Evolutionary conservation across 2,888 invertebrate species (phyloP).

Genomic region (Nowickia ferox): DNA sequence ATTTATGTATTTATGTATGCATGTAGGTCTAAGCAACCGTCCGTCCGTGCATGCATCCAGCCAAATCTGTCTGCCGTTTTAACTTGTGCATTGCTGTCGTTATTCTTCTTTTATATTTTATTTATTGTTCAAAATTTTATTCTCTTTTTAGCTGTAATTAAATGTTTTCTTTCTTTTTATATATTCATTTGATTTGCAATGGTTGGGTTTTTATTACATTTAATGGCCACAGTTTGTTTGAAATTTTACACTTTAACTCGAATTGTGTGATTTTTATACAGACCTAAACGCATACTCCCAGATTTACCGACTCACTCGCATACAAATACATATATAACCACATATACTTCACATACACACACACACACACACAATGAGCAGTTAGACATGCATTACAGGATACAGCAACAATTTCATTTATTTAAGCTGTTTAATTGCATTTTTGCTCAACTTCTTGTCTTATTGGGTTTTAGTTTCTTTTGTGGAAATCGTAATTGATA

Average conservation of each 20-base stretch:
- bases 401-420: conserved; percentile 29
- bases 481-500: not conserved
- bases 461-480: not conserved
- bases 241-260: conserved; percentile 71
- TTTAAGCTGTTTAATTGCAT: conserved; percentile 68
- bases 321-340: not conserved
- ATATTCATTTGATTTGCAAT: conserved; percentile 4
- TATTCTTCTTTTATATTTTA: conserved; percentile 37
- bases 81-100: conserved; percentile 5
- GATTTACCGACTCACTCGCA: not conserved
- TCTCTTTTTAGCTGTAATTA: conserved; percentile 5
- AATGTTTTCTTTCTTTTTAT: not conserved
- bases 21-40: not conserved
- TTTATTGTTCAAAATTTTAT: conserved; percentile 40
- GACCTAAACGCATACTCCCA: conserved; percentile 7
- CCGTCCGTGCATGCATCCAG: conserved; percentile 18
- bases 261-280: conserved; percentile 64
- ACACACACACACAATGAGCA: not conserved
- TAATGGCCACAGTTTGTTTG: conserved; percentile 69
- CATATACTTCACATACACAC: not conserved
- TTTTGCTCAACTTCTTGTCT: conserved; percentile 56
- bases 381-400: not conserved
- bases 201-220: conserved; percentile 65
- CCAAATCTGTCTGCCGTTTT: conserved; percentile 9
- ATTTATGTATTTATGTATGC: not conserved